These are phyloP conservation scores for Crenichthys baileyi DNA, from an alignment of 2,797 vertebrate species.

Conservation along the genomic window DNA sequence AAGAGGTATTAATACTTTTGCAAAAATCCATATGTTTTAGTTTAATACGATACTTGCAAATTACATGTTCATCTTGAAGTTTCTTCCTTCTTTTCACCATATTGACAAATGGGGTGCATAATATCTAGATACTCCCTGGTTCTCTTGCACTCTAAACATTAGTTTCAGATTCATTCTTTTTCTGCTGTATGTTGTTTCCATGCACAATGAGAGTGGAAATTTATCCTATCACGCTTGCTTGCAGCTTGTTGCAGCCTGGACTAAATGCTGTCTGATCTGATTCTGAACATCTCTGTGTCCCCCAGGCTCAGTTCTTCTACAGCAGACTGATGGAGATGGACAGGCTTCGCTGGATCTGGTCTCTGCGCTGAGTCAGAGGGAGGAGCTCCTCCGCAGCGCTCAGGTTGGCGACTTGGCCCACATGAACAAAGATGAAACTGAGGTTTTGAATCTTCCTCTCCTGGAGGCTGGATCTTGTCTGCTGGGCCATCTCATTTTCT, in stretches of 20 bases:
- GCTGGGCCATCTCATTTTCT: slow-evolving; percentile 75
- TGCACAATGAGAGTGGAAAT: neutral
- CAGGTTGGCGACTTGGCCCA: slow-evolving; percentile 63
- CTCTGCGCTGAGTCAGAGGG: slow-evolving; percentile 67
- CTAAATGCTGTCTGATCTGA: slow-evolving; percentile 15
- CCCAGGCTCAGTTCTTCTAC: slow-evolving; percentile 87
- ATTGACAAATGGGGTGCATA: neutral
- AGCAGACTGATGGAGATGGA: slow-evolving; percentile 78
- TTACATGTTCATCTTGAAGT: neutral
- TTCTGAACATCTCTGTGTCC: slow-evolving; percentile 40
- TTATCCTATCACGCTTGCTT: neutral
- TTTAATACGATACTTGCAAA: neutral
- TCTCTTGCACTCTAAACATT: neutral
- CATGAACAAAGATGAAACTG: neutral
- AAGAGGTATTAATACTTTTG: neutral
- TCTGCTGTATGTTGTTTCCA: neutral
- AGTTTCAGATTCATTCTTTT: neutral
- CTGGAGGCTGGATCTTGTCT: slow-evolving; percentile 77
- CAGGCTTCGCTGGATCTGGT: slow-evolving; percentile 86
- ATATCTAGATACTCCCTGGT: neutral
- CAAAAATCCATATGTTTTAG: neutral
- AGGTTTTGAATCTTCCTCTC: slow-evolving; percentile 68
- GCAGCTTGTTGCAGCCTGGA: neutral
- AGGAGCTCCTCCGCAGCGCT: slow-evolving; percentile 83
- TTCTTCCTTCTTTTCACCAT: neutral